Evolutionary conservation across 2,113 vertebrate genomes (phyloP).

Genomic region (Thermophis baileyi): DNA sequence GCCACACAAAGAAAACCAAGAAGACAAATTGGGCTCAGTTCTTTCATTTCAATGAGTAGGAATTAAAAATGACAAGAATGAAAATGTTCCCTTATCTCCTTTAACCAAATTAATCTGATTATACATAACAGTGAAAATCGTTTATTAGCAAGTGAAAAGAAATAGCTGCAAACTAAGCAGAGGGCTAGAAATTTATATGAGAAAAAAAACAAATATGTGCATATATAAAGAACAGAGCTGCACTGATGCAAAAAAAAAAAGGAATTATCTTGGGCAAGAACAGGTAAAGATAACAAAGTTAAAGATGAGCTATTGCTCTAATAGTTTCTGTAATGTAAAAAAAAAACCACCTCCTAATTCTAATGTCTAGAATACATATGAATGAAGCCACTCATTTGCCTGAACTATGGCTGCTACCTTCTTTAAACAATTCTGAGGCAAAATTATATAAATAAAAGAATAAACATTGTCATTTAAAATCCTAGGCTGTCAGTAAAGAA

Average conservation of each 20-base stretch:
- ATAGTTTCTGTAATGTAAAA: background rate
- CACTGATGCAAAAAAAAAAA: background rate
- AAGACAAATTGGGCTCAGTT: background rate
- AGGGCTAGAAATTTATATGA: background rate
- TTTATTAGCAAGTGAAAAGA: slow-evolving; percentile 8
- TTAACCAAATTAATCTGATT: background rate
- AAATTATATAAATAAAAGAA: background rate
- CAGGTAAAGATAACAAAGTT: background rate
- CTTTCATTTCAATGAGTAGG: background rate
- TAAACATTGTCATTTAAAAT: background rate
- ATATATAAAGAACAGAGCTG: background rate
- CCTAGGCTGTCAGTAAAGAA: background rate
- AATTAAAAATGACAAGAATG: background rate
- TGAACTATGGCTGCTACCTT: too few relatives aligned
- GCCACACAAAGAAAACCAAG: background rate
- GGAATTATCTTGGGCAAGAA: background rate
- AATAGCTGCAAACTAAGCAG: background rate
- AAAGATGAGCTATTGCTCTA: background rate
- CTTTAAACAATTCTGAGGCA: background rate
- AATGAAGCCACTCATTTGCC: background rate
- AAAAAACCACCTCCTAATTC: too few relatives aligned
- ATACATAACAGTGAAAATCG: background rate
- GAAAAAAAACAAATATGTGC: slow-evolving; percentile 7
- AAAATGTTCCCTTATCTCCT: background rate
- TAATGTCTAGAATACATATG: background rate